Evolutionary conservation across 2,888 invertebrate species (phyloP), one percentile per base, ranked within the genome.

Genomic region (Cactoblastis cactorum): DNA sequence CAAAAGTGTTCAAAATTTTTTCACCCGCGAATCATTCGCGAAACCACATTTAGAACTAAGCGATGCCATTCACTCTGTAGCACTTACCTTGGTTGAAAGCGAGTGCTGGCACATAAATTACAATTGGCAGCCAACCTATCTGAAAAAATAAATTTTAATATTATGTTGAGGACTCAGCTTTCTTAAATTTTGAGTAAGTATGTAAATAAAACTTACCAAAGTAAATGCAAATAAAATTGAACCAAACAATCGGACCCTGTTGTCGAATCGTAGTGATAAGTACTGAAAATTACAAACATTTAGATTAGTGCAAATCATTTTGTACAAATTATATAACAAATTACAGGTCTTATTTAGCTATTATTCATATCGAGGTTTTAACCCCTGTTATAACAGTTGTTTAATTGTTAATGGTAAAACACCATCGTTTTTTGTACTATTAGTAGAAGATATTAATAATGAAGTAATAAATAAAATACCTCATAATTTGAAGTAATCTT

Each of bases 401-500:
- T n/a, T n/a, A n/a, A n/a, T n/a, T n/a, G n/a, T n/a, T n/a, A n/a
- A n/a, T n/a, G n/a, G n/a, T n/a, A n/a, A n/a, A n/a, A n/a, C n/a
- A n/a, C n/a, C n/a, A n/a, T n/a, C n/a, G n/a, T n/a, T n/a, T n/a
- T n/a, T n/a, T n/a, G n/a, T n/a, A n/a, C n/a, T n/a, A n/a, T n/a
- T n/a, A n/a, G 52, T 48, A 53, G 32, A 49, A n/a, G n/a, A 3
- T 17, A 5, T n/a, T 14, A 18, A 39, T 39, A 18, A 39, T 17
- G 9, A 43, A 43, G 8, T 11, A 14, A 1, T 28, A 24, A 11
- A 37, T 4, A 4, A 41, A 1, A 24, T 80, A 94, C 94, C 92
- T 95, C 95, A 71, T 95, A 95, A 54, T 95, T 95, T 17, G 95
- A 95, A 33, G 95, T 95, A 18, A 95, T 90, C 64, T 92, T 92